Percentiles rank a stretch among this genome's conserved stretches.
Evolutionary conservation across 2,797 vertebrate species (phyloP).

Genomic region (Corythornis leucogaster): DNA sequence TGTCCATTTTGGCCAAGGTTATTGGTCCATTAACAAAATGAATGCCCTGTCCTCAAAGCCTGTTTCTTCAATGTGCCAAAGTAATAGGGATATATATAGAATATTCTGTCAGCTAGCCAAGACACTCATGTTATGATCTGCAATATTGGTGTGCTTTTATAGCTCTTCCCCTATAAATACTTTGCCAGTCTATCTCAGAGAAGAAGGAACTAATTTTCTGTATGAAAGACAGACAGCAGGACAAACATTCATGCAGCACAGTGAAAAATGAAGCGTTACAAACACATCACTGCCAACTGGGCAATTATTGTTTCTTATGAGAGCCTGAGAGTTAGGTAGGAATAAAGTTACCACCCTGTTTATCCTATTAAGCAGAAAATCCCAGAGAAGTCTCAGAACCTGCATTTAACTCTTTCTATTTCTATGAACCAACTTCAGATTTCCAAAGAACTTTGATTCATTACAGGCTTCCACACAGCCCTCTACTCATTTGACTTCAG

Average conservation of each 20-base stretch:
- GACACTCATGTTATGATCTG: neutral
- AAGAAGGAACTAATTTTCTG: neutral
- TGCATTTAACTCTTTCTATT: neutral
- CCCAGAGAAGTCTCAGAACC: neutral
- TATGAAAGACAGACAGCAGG: neutral
- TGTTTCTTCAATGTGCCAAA: neutral
- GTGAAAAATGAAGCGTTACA: neutral
- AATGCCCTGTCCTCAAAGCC: neutral
- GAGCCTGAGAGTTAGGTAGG: neutral
- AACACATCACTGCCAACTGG: neutral
- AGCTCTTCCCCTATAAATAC: neutral
- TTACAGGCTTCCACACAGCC: neutral
- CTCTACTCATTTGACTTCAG: neutral
- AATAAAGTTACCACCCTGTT: neutral
- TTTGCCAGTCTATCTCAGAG: neutral
- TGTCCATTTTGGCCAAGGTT: neutral
- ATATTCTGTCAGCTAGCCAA: constrained; percentile 10
- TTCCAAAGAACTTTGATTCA: constrained; percentile 1
- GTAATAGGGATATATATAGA: neutral
- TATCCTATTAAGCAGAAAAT: constrained; percentile 14
- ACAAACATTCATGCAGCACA: neutral
- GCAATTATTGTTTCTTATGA: neutral
- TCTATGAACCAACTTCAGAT: neutral
- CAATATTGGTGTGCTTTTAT: neutral
- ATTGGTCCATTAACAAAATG: neutral